Conservation (phyloP, 2,113 vertebrate species). For the Oceanodroma tethys region DNA sequence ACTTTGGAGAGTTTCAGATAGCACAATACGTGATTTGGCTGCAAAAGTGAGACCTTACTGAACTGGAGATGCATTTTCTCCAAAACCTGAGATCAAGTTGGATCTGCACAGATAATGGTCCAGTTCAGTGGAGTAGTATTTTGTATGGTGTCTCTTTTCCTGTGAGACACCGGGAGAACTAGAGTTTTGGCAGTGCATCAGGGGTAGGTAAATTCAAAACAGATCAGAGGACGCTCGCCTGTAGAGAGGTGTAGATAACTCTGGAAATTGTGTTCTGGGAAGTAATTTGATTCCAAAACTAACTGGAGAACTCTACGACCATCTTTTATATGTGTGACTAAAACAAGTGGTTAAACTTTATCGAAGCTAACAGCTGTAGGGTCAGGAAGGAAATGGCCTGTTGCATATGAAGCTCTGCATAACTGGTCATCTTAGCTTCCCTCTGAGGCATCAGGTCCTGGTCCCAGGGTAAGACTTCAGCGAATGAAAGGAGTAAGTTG, state of each 20-base stretch:
- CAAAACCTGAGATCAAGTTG: not conserved
- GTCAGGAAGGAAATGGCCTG: not conserved
- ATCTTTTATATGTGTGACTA: not conserved
- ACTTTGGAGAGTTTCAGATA: not conserved
- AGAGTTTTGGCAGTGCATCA: not conserved
- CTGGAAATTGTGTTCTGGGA: not conserved
- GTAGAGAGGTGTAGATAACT: not conserved
- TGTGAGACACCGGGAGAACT: not conserved
- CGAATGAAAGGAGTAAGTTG: not conserved
- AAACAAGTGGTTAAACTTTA: not conserved
- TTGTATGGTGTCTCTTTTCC: not conserved
- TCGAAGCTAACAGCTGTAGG: not conserved
- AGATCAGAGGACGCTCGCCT: not conserved
- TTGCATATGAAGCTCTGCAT: not conserved
- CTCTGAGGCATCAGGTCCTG: not conserved
- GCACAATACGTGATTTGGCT: not conserved
- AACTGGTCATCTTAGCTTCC: not conserved
- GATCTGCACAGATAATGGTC: not conserved
- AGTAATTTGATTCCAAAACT: not conserved
- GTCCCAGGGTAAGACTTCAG: not conserved
- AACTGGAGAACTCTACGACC: not conserved
- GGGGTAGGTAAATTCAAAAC: not conserved
- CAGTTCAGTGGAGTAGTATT: not conserved
- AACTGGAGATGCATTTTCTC: not conserved
- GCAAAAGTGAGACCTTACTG: not conserved